These are phyloP conservation scores for Tetrapedia diversipes DNA, from an alignment of 2,888 invertebrate genomes.

Conservation along the genomic window DNA sequence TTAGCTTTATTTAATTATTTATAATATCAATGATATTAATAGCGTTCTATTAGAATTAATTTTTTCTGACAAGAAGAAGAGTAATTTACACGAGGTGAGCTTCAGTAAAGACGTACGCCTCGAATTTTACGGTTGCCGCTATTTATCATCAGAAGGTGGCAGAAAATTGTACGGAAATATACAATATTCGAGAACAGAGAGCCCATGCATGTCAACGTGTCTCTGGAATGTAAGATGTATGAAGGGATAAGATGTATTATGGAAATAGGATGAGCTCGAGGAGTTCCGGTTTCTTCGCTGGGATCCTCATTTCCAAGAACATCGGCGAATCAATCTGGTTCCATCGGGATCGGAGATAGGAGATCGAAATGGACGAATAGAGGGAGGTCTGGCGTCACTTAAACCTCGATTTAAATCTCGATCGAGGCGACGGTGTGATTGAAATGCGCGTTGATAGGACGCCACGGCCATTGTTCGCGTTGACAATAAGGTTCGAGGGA, in stretches of 20 bases:
- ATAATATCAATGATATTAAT: too few species aligned
- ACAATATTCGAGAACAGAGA: not conserved
- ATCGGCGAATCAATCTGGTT: conserved; percentile 49
- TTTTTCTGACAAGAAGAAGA: too few species aligned
- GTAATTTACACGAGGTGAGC: too few species aligned
- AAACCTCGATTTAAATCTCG: conserved; percentile 62
- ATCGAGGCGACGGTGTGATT: conserved; percentile 56
- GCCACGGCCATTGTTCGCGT: conserved; percentile 47
- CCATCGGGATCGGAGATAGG: conserved; percentile 49
- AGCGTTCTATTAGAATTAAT: too few species aligned
- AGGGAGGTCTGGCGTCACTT: conserved; percentile 50
- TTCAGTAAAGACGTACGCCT: too few species aligned
- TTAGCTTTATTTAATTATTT: too few species aligned
- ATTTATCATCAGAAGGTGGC: too few species aligned
- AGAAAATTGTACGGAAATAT: not conserved
- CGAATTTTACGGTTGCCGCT: not conserved
- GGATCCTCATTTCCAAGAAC: conserved; percentile 37
- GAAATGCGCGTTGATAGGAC: conserved; percentile 55
- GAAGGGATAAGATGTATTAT: not conserved
- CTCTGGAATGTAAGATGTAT: not conserved
- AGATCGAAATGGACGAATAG: conserved; percentile 39
- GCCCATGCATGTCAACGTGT: not conserved
- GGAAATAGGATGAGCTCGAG: conserved; percentile 7
- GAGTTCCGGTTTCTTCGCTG: conserved; percentile 29
- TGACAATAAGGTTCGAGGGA: conserved; percentile 60